Base-by-base conservation (phyloP, 2,113 vertebrate genomes). In the Uria aalge region DNA sequence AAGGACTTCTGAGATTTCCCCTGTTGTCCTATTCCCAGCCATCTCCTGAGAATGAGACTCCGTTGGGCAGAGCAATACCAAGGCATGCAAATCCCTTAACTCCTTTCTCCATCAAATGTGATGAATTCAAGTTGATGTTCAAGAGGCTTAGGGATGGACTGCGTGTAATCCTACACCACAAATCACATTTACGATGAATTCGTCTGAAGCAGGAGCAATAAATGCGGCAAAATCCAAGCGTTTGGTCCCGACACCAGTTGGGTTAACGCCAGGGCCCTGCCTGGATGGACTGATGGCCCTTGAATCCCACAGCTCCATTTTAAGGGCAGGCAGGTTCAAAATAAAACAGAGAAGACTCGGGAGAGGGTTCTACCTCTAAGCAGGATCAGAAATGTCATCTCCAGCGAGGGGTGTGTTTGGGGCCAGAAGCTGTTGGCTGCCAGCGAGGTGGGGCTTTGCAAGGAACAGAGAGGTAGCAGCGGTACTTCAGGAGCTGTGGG, bases 121-220 rank as follows among this genome's bases (percentile, higher is more conserved):
- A 90, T 94, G 82, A 90, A 96, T 94, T 90, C 91, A 80, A 79
- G 94, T 71, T 94, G 96, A 91, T 94, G 90, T 95, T 94, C 92
- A 94, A 82, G 88, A 95, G 75, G 92, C 91, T 94, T 96, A 95
- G 64, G 75, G 88, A 45, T 91, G 86, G 88, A 48, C 90, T 43
- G 82, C 6, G 1, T 95, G 74, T 95, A 95, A 93, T 96, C 92
- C 90, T 90, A 53, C 79, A 60, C 74, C 88, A 43, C 82, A 93
- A 95, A 95, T 97, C 81, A 91, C 82, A 90, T 97, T 96, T 94
- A 18, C 2, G 22, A 63, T 87, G 88, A 88, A 92, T 85, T 86
- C 79, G 67, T 93, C 92, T 93, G 91, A 92, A 93, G 82, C 79
- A 66, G 88, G 85, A 95, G 85, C 82, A 90, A 34, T 76, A 93